Evolutionary conservation across 2,888 invertebrate genomes (phyloP), one percentile per base, ranked within the genome.

Genomic region (Galeopsomyia nigrocyanea): DNA sequence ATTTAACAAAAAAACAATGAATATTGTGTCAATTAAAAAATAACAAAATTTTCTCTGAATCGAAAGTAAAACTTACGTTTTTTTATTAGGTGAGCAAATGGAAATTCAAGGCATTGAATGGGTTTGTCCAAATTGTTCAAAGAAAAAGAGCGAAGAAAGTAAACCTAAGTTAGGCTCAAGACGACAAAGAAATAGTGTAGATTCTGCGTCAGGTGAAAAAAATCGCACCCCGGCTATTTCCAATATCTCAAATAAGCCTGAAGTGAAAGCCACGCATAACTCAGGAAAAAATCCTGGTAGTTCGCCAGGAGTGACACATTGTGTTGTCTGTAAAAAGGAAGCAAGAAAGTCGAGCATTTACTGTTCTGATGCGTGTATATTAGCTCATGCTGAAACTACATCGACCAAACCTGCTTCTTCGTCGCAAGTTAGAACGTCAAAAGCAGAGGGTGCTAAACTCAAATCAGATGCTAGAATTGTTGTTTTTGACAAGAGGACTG

Each of bases 321-420:
- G 95, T 82, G 92, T 95, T 62, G 93, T 94, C 16, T 95, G 95
- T 83, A 93, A 93, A 81, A 92, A 92, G 80, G 88, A 91, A 19
- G 92, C 94, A 0, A 89, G 94, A n/a, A 88, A 89, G n/a, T 93
- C 92, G 81, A 94, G 94, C 67, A 94, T 96, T 79, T 97, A 95
- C 86, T 98, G 97, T 86, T 94, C 95, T 80, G 94, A 96, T 81
- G 90, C 91, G 47, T 98, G 97, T 84, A 95, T 97, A 79, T 89
- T 93, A 72, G 92, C 92, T 79, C 95, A 96, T 87, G 95, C 95
- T 1, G 92, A 94, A 80, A 93, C 93, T 78, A 80, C 83, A 19
- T 77, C 82, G 21, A 81, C 82, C 39, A 85, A 84, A 77, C 80
- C 83, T n/a, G 21, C 70, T 31, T 62, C 75, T 22, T 60, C 73